Base-by-base conservation (phyloP, 1,140 invertebrate genomes). In the Aphaenogaster ashmeadi region DNA sequence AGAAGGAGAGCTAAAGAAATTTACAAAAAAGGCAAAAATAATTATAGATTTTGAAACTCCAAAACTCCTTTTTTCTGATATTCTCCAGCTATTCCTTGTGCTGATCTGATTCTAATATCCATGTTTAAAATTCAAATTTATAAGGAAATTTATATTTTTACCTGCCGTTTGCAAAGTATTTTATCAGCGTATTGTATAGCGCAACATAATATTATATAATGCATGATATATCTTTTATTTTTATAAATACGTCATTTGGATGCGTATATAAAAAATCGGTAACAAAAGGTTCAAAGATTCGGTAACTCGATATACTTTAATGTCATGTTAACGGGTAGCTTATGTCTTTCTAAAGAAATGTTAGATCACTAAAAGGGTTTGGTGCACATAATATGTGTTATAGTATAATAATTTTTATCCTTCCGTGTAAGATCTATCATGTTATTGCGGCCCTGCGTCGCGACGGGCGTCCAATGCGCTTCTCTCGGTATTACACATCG, bases 401-500 rank as follows among this genome's bases (percentile, higher is more conserved):
- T n/a, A 15, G 6, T 11, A 2, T 15, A 41, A 36, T 47, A 21
- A 83, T 58, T 83, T 60, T 47, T 83, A 72, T 83, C 5, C 21
- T 47, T 41, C 8, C 27, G 15, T 9, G 18, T 9, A 18, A 58
- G 52, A 72, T 47, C 38, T 72, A 47, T 47, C 18, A 6, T 47
- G 52, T 13, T 54, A 69, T 74, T 83, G 79, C 79, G 80, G 67
- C 67, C 67, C 80, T 83, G 69, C 18, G 67, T 69, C 83, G 78
- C 84, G 50, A 74, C 69, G 84, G 13, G 71, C 79, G 54, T 47
- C 66, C 27, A 67, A 84, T 67, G 90, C 89, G 58, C 84, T 78
- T 89, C 88, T 87, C 77, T 89, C 52, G 78, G 80, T 66, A 91
- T 91, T 84, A 84, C 83, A 87, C 89, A 74, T 64, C 58, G 58